phyloP scores from a whole-genome alignment of 2,888 invertebrate genomes.

The Sepiola atlantica region DNA sequence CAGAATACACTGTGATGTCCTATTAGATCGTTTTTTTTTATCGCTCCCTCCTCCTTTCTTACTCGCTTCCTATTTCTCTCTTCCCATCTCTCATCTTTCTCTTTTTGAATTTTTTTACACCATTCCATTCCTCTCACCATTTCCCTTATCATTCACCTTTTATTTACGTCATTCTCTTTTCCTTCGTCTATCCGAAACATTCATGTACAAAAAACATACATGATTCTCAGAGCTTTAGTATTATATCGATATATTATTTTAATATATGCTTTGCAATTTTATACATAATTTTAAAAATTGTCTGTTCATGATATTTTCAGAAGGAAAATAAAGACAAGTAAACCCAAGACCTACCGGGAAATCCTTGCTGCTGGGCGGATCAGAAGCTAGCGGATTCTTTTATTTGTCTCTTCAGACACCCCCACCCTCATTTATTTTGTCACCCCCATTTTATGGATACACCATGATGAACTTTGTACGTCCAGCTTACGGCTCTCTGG shows the following conservation, averaged over 20 bases:
- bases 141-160: too few species aligned
- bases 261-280: neutral
- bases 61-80: neutral
- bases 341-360: neutral
- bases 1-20: too few species aligned
- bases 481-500: conserved; percentile 24
- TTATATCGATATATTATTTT: too few species aligned
- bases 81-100: neutral
- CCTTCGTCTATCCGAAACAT: neutral
- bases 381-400: neutral
- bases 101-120: neutral
- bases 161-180: neutral
- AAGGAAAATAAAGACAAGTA: neutral
- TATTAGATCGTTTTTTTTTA: too few species aligned
- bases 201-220: too few species aligned
- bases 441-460: neutral
- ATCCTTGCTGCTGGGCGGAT: neutral
- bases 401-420: neutral
- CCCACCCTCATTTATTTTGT: neutral
- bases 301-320: neutral
- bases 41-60: neutral
- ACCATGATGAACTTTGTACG: conserved; percentile 42
- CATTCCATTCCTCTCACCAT: neutral
- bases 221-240: too few species aligned
- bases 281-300: neutral